Evolutionary conservation across 1,140 invertebrate genomes (phyloP).

Genomic region (Lepidostoma basale): DNA sequence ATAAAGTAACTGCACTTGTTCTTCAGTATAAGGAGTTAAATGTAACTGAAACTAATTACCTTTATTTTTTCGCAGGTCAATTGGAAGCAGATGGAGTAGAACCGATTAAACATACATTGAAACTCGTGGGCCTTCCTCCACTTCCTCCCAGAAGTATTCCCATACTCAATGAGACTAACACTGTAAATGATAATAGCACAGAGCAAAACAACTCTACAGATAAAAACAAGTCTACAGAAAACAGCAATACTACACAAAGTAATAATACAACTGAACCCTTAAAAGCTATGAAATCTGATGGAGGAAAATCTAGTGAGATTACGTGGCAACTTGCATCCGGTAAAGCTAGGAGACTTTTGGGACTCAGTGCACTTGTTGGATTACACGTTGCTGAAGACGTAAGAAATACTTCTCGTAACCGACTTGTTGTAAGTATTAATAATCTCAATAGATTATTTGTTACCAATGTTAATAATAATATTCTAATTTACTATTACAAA

Average conservation of each 20-base stretch:
- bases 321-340: conserved; percentile 60
- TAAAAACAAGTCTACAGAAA: not conserved
- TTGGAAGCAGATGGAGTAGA: conserved; percentile 64
- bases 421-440: conserved; percentile 67
- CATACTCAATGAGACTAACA: conserved; percentile 36
- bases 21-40: no score
- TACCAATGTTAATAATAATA: not conserved
- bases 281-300: not conserved
- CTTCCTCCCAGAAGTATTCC: conserved; percentile 54
- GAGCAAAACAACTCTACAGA: not conserved
- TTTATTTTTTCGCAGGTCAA: conserved; percentile 56
- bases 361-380: conserved; percentile 66
- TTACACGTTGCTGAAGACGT: conserved; percentile 70
- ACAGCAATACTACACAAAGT: not conserved
- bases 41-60: no score
- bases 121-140: conserved; percentile 57
- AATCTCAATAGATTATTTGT: not conserved
- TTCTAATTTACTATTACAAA: not conserved
- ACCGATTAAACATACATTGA: conserved; percentile 62
- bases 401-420: conserved; percentile 66
- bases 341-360: conserved; percentile 59
- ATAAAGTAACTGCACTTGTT: no score
- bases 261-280: not conserved
- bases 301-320: no score
- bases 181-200: no score